Percentiles rank a stretch among this genome's conserved stretches.
These are phyloP conservation scores for Megaceryle torquata DNA, from an alignment of 2,113 vertebrate species.

Conservation along the genomic window DNA sequence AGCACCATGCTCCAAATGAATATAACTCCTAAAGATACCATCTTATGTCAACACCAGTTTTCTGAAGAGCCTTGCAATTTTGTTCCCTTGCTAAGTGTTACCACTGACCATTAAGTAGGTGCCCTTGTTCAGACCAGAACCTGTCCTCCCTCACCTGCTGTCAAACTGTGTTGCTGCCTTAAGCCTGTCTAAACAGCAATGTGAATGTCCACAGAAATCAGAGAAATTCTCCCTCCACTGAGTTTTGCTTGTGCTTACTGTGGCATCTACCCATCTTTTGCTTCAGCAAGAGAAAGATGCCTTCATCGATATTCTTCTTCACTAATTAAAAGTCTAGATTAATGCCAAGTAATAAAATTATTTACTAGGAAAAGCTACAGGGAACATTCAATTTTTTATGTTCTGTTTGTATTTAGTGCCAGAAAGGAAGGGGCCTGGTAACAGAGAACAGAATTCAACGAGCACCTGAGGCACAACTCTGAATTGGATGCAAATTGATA, in stretches of 20 bases:
- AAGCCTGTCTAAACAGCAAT: background rate
- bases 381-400: slow-evolving; percentile 8
- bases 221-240: background rate
- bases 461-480: slow-evolving; percentile 36
- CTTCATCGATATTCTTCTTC: background rate
- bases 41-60: background rate
- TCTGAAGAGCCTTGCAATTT: background rate
- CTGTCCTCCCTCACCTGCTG: background rate
- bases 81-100: background rate
- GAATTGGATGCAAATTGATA: slow-evolving; percentile 44
- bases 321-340: slow-evolving; percentile 34
- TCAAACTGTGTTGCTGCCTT: background rate
- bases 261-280: background rate
- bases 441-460: background rate
- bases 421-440: background rate
- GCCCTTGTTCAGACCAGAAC: background rate
- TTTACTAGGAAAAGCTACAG: slow-evolving; percentile 31
- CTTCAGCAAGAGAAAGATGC: background rate
- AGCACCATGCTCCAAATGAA: background rate
- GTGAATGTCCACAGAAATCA: background rate
- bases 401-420: slow-evolving; percentile 21
- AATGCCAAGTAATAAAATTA: slow-evolving; percentile 43
- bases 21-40: background rate
- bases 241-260: background rate
- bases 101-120: background rate